Evolutionary conservation across 2,888 invertebrate species (phyloP).

Genomic region (Spodoptera littoralis): DNA sequence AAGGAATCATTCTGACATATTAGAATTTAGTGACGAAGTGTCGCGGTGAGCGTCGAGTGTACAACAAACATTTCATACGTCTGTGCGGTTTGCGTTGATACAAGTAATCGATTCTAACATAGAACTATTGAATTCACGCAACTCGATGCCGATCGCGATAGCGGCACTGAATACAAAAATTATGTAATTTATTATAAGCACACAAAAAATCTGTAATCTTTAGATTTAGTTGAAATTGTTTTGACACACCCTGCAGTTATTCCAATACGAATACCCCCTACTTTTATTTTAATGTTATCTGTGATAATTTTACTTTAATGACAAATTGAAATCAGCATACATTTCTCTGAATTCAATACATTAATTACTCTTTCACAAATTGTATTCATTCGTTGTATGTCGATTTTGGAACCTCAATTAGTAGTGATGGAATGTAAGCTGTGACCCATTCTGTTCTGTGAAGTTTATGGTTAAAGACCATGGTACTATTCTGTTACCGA

Average conservation of each 20-base stretch:
- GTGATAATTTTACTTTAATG: conserved; percentile 85
- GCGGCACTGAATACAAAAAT: conserved; percentile 48
- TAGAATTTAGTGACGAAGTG: conserved; percentile 31
- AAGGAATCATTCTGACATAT: conserved; percentile 30
- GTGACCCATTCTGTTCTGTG: conserved; percentile 45
- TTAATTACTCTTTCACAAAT: conserved; percentile 53
- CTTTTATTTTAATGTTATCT: conserved; percentile 85
- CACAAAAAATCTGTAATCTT: conserved; percentile 57
- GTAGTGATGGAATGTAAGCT: conserved; percentile 49
- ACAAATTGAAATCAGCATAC: conserved; percentile 68
- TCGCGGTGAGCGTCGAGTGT: conserved; percentile 51
- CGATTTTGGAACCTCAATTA: conserved; percentile 58
- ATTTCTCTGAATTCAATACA: conserved; percentile 54
- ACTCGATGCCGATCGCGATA: conserved; percentile 49
- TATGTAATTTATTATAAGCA: conserved; percentile 56
- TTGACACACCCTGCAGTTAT: conserved; percentile 69
- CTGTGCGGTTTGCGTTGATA: conserved; percentile 45
- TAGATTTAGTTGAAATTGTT: conserved; percentile 64
- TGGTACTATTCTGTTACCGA: conserved; percentile 74
- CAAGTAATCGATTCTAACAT: conserved; percentile 24
- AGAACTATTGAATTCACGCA: conserved; percentile 37
- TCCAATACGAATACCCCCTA: conserved; percentile 71
- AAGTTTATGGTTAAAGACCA: conserved; percentile 58
- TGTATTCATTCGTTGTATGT: conserved; percentile 54
- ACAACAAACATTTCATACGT: conserved; percentile 40